phyloP scores from a whole-genome alignment of 2,797 vertebrate genomes.

The Menidia menidia region DNA sequence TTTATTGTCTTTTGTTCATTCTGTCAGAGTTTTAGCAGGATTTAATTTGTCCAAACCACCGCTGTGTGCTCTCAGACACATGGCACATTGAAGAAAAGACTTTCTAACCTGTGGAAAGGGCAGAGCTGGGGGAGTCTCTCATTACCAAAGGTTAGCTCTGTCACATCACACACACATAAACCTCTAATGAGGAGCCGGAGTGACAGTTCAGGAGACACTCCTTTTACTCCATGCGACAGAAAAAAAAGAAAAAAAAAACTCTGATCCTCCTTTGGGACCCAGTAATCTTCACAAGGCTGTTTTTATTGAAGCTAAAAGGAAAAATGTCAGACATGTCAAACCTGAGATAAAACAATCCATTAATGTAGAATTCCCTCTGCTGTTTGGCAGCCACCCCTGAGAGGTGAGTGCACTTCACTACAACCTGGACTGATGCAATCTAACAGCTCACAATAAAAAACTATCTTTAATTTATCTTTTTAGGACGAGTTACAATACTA shows the following conservation, averaged over 20 bases:
- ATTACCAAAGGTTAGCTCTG: constrained; percentile 64
- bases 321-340: background rate
- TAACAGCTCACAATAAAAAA: too few relatives aligned
- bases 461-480: too few relatives aligned
- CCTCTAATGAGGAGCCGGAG: constrained; percentile 39
- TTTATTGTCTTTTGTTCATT: constrained; percentile 6
- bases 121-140: constrained; percentile 53
- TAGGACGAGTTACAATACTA: too few relatives aligned
- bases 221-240: background rate
- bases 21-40: constrained; percentile 23
- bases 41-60: constrained; percentile 35
- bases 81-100: constrained; percentile 16
- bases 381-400: background rate
- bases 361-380: background rate
- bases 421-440: background rate
- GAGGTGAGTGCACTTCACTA: background rate
- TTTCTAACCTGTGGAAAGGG: constrained; percentile 41
- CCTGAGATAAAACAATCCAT: background rate
- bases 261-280: constrained; percentile 37
- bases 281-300: constrained; percentile 1
- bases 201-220: constrained; percentile 19
- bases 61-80: constrained; percentile 23
- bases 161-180: constrained; percentile 15
- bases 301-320: constrained; percentile 10
- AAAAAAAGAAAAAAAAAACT: constrained; percentile 10